Conservation (phyloP, 2,113 vertebrate species). For the Otocyon megalotis region DNA sequence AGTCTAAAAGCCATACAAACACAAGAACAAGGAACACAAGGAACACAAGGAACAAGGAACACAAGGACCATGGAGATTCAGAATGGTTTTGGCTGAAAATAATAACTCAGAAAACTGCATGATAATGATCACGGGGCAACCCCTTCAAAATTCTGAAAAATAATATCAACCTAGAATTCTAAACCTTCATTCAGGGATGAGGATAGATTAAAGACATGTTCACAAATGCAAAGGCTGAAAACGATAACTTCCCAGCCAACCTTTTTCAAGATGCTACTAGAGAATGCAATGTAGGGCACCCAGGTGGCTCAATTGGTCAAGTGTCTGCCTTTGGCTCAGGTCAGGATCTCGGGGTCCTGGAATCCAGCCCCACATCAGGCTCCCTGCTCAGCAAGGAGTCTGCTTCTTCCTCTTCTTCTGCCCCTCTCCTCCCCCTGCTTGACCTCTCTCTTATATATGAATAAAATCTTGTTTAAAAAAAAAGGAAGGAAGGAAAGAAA, state of each 20-base stretch:
- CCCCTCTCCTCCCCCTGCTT: neutral
- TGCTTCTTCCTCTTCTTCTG: neutral
- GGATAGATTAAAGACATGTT: neutral
- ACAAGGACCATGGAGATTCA: neutral
- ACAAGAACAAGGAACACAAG: neutral
- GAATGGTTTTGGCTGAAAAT: neutral
- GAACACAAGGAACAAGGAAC: neutral
- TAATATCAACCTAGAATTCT: neutral
- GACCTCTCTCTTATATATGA: neutral
- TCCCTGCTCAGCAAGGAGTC: neutral
- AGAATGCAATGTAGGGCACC: neutral
- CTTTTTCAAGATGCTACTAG: neutral
- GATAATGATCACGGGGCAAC: neutral
- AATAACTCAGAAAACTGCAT: neutral
- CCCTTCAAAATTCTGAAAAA: conserved; percentile 41
- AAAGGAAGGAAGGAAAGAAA: neutral
- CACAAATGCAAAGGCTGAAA: neutral
- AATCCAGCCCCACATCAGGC: neutral
- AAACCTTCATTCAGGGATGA: neutral
- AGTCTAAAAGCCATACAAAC: neutral
- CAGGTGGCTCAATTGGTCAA: neutral
- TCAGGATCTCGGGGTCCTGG: neutral
- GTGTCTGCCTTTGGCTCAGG: neutral
- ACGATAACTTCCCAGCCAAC: neutral
- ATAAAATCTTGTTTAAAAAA: neutral